A percentile compares a stretch with the other conserved stretches of the same genome.
Conservation (phyloP, 2,888 invertebrate genomes). For the Eupithecia pulchellata region DNA sequence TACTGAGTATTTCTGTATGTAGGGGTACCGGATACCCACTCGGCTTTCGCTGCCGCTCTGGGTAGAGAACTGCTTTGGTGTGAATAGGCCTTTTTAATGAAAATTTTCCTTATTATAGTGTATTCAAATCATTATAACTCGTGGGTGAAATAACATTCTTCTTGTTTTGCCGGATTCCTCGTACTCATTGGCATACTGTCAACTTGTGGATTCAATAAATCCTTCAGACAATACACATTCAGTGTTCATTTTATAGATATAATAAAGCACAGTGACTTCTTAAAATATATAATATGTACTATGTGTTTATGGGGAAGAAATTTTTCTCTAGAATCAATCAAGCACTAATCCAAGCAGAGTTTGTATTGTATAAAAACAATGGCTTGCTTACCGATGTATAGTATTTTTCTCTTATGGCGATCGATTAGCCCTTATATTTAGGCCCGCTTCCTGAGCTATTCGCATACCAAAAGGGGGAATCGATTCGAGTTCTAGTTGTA, state of each 20-base stretch:
- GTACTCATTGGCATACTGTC: conserved; percentile 3
- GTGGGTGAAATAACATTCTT: neutral
- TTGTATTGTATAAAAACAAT: neutral
- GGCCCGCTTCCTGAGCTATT: too few relatives aligned
- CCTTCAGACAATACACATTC: neutral
- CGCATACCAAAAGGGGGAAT: neutral
- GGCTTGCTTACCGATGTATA: neutral
- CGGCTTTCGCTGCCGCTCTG: too few relatives aligned
- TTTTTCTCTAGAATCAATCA: too few relatives aligned
- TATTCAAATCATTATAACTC: neutral
- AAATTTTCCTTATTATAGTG: neutral
- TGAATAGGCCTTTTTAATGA: neutral
- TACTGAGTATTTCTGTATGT: too few relatives aligned
- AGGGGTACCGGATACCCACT: too few relatives aligned
- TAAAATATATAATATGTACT: too few relatives aligned
- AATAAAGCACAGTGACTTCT: too few relatives aligned
- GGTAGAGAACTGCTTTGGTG: too few relatives aligned
- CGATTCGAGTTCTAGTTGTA: neutral
- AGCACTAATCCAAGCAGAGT: too few relatives aligned
- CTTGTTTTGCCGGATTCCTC: neutral
- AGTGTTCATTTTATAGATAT: neutral
- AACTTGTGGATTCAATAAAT: neutral
- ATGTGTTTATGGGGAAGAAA: neutral
- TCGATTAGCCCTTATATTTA: too few relatives aligned
- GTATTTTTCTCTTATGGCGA: neutral